phyloP scores from a whole-genome alignment of 2,888 invertebrate genomes.

The Nephrotoma flavescens region DNA sequence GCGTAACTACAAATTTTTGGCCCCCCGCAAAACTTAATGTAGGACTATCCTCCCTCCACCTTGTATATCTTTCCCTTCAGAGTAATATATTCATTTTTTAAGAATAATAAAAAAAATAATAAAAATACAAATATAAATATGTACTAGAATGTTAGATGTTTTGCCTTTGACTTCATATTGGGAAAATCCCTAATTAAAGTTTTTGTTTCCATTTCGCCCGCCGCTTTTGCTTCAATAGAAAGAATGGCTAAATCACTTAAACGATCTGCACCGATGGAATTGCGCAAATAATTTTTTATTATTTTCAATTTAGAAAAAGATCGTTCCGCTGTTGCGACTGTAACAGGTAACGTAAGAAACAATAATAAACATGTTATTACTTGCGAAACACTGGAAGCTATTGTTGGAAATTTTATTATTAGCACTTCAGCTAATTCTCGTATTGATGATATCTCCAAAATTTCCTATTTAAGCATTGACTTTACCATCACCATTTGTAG shows the following conservation, averaged over 20 bases:
- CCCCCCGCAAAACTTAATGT: too few relatives aligned
- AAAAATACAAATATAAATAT: too few relatives aligned
- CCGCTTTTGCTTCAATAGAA: not conserved
- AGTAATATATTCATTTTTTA: too few relatives aligned
- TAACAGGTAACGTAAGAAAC: conserved; percentile 7
- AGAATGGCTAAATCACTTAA: not conserved
- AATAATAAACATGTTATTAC: conserved; percentile 5
- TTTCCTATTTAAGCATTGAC: not conserved
- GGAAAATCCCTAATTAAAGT: not conserved
- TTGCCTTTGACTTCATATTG: not conserved
- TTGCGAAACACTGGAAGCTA: conserved; percentile 3
- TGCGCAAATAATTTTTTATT: too few relatives aligned
- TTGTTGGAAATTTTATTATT: conserved; percentile 2
- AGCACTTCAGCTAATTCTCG: conserved; percentile 3
- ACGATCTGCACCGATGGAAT: too few relatives aligned
- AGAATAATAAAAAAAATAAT: too few relatives aligned
- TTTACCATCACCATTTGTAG: not conserved
- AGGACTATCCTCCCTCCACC: too few relatives aligned
- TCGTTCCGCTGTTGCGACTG: not conserved
- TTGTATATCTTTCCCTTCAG: too few relatives aligned
- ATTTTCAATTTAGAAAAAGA: too few relatives aligned
- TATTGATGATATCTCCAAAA: conserved; percentile 1
- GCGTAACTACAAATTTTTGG: too few relatives aligned
- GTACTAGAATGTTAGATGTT: too few relatives aligned
- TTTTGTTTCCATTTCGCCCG: not conserved